Evolutionary conservation across 53 echinoderm and acorn worm species (phyloP).

Genomic region (Henricia sp.): DNA sequence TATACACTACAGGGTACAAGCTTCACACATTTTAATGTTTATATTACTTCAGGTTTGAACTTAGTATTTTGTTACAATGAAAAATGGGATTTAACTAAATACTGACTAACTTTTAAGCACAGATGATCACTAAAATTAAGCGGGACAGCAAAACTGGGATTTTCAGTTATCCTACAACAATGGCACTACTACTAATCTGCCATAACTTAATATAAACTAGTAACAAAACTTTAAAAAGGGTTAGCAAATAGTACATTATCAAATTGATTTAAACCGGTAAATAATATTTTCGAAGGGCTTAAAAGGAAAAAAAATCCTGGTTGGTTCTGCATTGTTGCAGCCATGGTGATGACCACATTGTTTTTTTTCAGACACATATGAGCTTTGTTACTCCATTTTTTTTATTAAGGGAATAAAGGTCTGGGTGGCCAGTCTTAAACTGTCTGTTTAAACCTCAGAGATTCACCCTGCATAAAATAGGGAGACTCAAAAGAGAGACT

Average conservation of each 20-base stretch:
- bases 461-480: too few species aligned
- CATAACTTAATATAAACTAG: background rate
- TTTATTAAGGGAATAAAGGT: too few species aligned
- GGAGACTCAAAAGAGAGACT: too few species aligned
- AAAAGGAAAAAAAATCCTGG: constrained; percentile 1
- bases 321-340: too few species aligned
- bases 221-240: background rate
- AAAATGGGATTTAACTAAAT: constrained; percentile 12
- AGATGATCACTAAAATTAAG: constrained; percentile 1
- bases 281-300: too few species aligned
- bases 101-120: constrained; percentile 8
- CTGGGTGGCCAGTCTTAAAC: too few species aligned
- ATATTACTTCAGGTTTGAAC: constrained; percentile 16
- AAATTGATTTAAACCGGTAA: background rate
- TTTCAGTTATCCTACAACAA: constrained; percentile 20
- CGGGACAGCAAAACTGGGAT: constrained; percentile 34
- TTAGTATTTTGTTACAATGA: background rate
- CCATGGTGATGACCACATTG: too few species aligned
- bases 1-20: too few species aligned
- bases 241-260: background rate
- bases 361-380: too few species aligned
- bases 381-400: too few species aligned
- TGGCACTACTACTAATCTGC: constrained; percentile 30
- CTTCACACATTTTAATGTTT: constrained; percentile 1
- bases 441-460: too few species aligned